Evolutionary conservation across 2,113 vertebrate species (phyloP), one percentile per base, ranked within the genome.

Genomic region (Misgurnus anguillicaudatus): DNA sequence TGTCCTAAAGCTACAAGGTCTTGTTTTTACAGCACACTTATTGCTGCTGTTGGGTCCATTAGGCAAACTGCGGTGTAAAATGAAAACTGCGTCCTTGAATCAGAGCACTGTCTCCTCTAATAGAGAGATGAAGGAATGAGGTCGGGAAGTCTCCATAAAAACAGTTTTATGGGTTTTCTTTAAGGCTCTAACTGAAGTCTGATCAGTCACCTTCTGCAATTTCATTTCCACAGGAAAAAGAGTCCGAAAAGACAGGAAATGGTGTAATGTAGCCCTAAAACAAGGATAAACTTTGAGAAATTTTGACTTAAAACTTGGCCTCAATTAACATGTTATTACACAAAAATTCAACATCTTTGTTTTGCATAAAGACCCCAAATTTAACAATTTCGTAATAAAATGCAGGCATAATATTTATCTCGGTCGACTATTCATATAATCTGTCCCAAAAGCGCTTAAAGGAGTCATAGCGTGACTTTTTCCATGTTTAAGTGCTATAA

Each of bases 101-200:
- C 93, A 93, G 92, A 90, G 87, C 88, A 89, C 90, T 95, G 93
- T 96, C 95, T 95, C 93, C 94, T 96, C 90, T 92, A 93, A 94
- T 95, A 93, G 90, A 82, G 90, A 92, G 91, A 93, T 89, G 87
- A 90, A 92, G 90, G 87, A 85, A 77, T 73, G 83, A 83, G 80
- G 86, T 89, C 91, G 89, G 88, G 90, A 89, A 91, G 93, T 92
- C 95, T 48, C 41, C 51, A 75, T 61, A 95, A 95, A 96, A 95
- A 85, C 87, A 81, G 83, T 85, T 96, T 95, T 95, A 97, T 90
- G 92, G 89, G 91, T 91, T 89, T 89, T 89, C 92, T 93, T 90
- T 85, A 91, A 92, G 92, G 87, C 80, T 87, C 77, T 85, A n/a
- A 74, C 84, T 91, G 87, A 88, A 92, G 85, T 79, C 84, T 81